Evolutionary conservation across 2,797 vertebrate genomes (phyloP).

Genomic region (Galago senegalensis): DNA sequence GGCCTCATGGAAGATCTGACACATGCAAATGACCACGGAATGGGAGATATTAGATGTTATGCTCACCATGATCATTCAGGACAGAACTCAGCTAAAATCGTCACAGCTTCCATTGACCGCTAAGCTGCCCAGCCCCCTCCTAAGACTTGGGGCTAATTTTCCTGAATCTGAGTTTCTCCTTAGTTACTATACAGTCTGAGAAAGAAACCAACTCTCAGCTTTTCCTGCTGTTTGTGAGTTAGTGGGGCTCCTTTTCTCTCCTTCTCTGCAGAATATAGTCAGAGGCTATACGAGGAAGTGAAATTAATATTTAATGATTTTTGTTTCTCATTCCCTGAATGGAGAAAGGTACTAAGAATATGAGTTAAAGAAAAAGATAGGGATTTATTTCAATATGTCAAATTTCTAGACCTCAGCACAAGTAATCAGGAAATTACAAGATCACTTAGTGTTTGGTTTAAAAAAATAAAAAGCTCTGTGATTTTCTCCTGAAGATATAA

Average conservation of each 20-base stretch:
- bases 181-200: not conserved
- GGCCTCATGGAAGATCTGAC: not conserved
- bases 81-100: not conserved
- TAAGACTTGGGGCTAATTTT: not conserved
- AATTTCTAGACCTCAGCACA: conserved; percentile 19
- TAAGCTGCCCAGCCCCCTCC: not conserved
- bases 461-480: not conserved
- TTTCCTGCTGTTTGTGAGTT: not conserved
- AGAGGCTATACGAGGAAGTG: not conserved
- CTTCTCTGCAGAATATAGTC: not conserved
- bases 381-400: conserved; percentile 38
- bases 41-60: not conserved
- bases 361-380: not conserved
- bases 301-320: not conserved
- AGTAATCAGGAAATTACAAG: conserved; percentile 48
- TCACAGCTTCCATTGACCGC: not conserved
- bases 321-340: conserved; percentile 23
- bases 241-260: not conserved
- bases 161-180: not conserved
- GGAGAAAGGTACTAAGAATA: not conserved
- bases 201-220: not conserved
- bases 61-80: not conserved
- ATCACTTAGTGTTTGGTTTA: not conserved
- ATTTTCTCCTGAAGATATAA: conserved; percentile 46
- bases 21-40: conserved; percentile 10